These are phyloP conservation scores for Oryzias woworae DNA, from an alignment of 2,113 vertebrate species.

Conservation along the genomic window DNA sequence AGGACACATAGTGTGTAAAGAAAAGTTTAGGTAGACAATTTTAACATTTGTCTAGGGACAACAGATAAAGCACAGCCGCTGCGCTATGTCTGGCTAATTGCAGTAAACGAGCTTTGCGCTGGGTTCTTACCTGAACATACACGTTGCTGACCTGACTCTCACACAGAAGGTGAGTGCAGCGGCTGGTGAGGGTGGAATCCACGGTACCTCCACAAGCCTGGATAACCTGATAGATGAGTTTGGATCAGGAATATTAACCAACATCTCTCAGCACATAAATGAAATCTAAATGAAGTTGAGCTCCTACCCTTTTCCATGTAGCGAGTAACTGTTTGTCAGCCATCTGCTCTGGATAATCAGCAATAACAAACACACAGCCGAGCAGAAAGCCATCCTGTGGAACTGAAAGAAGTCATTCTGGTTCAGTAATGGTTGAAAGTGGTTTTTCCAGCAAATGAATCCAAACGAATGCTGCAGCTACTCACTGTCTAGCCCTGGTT, in stretches of 20 bases:
- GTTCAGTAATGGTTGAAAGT: background rate
- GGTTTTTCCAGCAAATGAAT: background rate
- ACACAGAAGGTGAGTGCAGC: constrained; percentile 95
- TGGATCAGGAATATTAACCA: background rate
- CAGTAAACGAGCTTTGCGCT: background rate
- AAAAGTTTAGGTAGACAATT: no score
- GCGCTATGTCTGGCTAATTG: no score
- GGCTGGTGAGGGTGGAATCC: constrained; percentile 84
- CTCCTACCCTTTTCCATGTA: constrained; percentile 92
- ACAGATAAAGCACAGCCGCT: no score
- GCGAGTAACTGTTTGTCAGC: constrained; percentile 94
- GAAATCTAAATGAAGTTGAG: background rate
- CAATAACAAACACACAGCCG: constrained; percentile 93
- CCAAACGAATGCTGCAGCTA: constrained; percentile 22
- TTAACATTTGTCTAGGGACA: no score
- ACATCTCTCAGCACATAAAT: background rate
- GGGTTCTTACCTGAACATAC: constrained; percentile 87
- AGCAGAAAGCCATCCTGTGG: constrained; percentile 91
- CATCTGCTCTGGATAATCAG: constrained; percentile 98
- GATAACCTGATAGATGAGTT: constrained; percentile 82
- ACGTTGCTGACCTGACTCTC: constrained; percentile 96
- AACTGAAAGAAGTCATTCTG: constrained; percentile 71
- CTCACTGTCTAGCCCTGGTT: constrained; percentile 90
- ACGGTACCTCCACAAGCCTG: constrained; percentile 91
- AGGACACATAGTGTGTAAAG: no score